Base-by-base conservation (phyloP, 2,797 vertebrate genomes). In the Gadopsis marmoratus region DNA sequence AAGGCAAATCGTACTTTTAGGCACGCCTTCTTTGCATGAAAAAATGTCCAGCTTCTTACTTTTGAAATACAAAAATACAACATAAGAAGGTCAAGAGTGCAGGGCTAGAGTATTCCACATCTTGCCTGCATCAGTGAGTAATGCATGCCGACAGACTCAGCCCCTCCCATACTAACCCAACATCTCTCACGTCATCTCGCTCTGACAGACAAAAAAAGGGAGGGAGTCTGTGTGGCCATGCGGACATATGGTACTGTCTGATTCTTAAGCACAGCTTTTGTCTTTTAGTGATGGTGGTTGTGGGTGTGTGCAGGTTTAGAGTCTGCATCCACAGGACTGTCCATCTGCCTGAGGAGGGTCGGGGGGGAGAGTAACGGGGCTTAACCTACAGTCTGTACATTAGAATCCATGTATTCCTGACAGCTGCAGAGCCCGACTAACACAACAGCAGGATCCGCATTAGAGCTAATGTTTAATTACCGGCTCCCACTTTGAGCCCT, bases 211-310 rank as follows among this genome's bases (percentile, higher is more conserved):
- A 29, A 35, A 74, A 66, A 63, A 39, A n/a, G 78, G 9, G 68
- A 73, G 56, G 73, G 50, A 6, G 64, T 72, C 71, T 54, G 78
- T 7, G 67, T 50, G 81, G 83, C 84, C 80, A 71, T 37, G 53
- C 17, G 63, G 85, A 88, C 93, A 95, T 95, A 93, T 95, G 95
- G 91, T 84, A 11, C 83, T 84, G 93, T 94, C 83, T 88, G 88
- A 89, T 76, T 75, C 53, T 60, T 58, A 59, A 74, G 63, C 73
- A 33, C 12, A 51, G 68, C 37, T 66, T 67, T 73, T 65, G 26
- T 26, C 26, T 37, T 70, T 55, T 35, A 13, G 7, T 71, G 26
- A 19, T 48, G 47, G 48, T 39, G 65, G 72, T 66, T 21, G 33
- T 26, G 74, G 51, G 58, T 58, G 58, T 33, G 50, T 33, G 58